phyloP scores from a whole-genome alignment of 2,888 invertebrate species.

The Dynastes grantii region DNA sequence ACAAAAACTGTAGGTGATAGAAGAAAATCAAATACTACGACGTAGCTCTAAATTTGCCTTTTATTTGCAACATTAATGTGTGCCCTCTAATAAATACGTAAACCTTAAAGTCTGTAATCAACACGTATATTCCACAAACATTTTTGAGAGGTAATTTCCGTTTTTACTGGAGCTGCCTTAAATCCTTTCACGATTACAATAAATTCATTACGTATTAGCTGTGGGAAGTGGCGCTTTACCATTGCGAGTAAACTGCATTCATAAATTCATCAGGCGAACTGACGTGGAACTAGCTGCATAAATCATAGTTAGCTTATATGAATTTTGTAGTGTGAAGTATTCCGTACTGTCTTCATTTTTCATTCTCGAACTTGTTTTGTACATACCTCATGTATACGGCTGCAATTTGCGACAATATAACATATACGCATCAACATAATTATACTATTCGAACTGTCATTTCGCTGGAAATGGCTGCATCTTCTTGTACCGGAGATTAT shows the following conservation, averaged over 20 bases:
- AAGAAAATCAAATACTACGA: too few relatives aligned
- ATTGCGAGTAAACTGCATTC: neutral
- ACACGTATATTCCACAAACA: too few relatives aligned
- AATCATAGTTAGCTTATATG: slow-evolving; percentile 7
- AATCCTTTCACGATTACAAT: neutral
- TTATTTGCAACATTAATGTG: too few relatives aligned
- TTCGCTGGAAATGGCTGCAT: too few relatives aligned
- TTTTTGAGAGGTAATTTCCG: too few relatives aligned
- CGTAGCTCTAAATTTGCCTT: too few relatives aligned
- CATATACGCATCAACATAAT: neutral
- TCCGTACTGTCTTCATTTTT: neutral
- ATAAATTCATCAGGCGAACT: slow-evolving; percentile 11
- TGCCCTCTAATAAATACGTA: too few relatives aligned
- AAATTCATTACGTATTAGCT: slow-evolving; percentile 7
- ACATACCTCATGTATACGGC: neutral
- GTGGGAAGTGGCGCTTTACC: slow-evolving; percentile 9
- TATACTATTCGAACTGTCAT: too few relatives aligned
- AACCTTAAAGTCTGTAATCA: too few relatives aligned
- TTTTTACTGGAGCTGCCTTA: too few relatives aligned
- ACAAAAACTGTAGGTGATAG: too few relatives aligned
- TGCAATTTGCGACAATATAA: slow-evolving; percentile 4
- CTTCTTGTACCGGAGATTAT: too few relatives aligned
- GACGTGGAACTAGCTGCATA: neutral
- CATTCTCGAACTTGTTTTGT: neutral
- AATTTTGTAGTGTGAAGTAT: neutral